Base-by-base conservation (phyloP, 2,113 vertebrate species). In the Pitta sordida region DNA sequence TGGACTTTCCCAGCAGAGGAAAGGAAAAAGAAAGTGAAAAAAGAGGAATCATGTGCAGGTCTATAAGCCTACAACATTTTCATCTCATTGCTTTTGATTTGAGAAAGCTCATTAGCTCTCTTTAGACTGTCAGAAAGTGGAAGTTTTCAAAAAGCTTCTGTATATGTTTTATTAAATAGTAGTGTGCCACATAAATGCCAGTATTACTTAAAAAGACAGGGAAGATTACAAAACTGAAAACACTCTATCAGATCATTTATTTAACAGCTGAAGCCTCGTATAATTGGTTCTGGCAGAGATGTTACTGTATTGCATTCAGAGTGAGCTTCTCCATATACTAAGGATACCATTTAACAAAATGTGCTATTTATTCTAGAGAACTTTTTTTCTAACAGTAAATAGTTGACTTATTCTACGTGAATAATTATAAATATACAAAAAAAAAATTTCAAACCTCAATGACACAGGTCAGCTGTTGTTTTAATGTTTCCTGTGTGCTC, bases 41-140 rank as follows among this genome's bases (percentile, higher is more conserved):
- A 23, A 70, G 37, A 26, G 12, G 34, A 43, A 69, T 85, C 44
- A 65, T 23, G 37, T 73, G 56, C n/a, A 64, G 68, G 44, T 86
- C 76, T 73, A 6, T 63, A 60, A 84, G 41, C 64, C 64, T 91
- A 49, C 34, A 69, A 52, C 41, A 11, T 62, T 75, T 29, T 71
- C 51, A 83, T 55, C 85, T 90, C 59, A 11, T 91, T 90, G 34
- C 48, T 67, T 94, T 86, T 74, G 55, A 70, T 74, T 94, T 4
- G 22, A 39, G 80, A 94, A 91, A 63, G 39, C 68, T 94, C 80
- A 71, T 95, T 93, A 86, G 51, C 48, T 88, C 71, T 90, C 76
- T 41, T 65, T 76, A 74, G 75, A 58, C 51, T 83, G 63, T 56
- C 82, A 77, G 76, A 68, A 68, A 74, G 9, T 58, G 18, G 55